Evolutionary conservation across 2,113 vertebrate species (phyloP), one percentile per base, ranked within the genome.

Genomic region (Cygnus atratus): DNA sequence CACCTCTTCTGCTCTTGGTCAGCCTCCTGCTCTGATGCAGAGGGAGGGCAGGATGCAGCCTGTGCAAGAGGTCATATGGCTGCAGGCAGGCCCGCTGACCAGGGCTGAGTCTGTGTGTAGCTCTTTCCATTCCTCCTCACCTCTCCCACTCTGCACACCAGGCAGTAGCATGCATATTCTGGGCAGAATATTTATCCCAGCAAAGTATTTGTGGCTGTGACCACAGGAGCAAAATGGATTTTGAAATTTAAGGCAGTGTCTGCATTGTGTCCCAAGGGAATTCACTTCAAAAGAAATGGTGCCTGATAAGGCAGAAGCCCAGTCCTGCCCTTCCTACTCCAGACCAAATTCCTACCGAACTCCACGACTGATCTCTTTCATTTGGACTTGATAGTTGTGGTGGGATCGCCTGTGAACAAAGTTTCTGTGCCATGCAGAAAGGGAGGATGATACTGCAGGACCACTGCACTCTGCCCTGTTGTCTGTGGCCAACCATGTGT

Each of bases 321-420:
- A 86, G 24, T 43, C 25, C 35, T 52, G 11, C 7, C 7, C 0
- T 52, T 84, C 28, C 58, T 66, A 52, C 48, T 80, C 77, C 55
- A 78, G 75, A 16, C 12, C 87, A 76, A 91, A 72, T 33, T 26
- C 8, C 13, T 52, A 19, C 29, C 71, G 24, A 90, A 63, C 24
- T 92, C n/a, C 19, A 6, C 25, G 39, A 39, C 13, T 82, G 26
- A 33, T 92, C 14, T 39, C 28, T 78, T 43, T 66, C 79, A 54
- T 97, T 97, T 94, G 89, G 15, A 76, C 71, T 77, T 72, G 67
- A 87, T 92, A 89, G 94, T 83, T 14, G 11, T 15, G 31, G 46
- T 55, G 94, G 88, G 86, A 92, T 96, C 88, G 81, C 15, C 48
- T 88, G 62, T 48, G 84, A 92, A 75, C n/a, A 29, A 95, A 76